phyloP scores from a whole-genome alignment of 2,888 invertebrate genomes.

The Drosophila conformis region DNA sequence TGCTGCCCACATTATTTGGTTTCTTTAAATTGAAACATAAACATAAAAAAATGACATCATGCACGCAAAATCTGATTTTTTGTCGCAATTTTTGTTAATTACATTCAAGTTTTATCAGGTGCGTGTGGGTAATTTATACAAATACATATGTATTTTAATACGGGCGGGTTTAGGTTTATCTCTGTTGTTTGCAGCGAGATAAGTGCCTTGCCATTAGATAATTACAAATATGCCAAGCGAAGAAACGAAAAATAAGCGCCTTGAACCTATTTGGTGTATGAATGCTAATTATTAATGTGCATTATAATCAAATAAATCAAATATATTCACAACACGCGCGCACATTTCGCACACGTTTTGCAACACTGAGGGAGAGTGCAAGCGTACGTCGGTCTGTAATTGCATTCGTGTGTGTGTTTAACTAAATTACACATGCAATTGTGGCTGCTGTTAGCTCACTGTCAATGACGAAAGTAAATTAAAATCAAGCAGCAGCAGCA shows the following conservation, averaged over 20 bases:
- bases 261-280: slow-evolving; percentile 41
- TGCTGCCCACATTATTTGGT: slow-evolving; percentile 66
- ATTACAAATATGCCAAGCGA: slow-evolving; percentile 44
- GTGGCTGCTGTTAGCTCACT: slow-evolving; percentile 28
- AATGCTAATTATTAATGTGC: slow-evolving; percentile 51
- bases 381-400: slow-evolving; percentile 5
- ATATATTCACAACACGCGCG: slow-evolving; percentile 47
- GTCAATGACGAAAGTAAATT: slow-evolving; percentile 34
- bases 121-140: slow-evolving; percentile 35
- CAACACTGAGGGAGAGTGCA: slow-evolving; percentile 50
- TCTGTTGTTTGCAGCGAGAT: slow-evolving; percentile 63
- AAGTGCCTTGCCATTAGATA: slow-evolving; percentile 57
- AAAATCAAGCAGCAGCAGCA: slow-evolving; percentile 43
- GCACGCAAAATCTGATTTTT: slow-evolving; percentile 44
- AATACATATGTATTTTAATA: slow-evolving; percentile 5
- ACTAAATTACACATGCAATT: slow-evolving; percentile 32
- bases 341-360: slow-evolving; percentile 39
- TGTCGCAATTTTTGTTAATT: slow-evolving; percentile 65
- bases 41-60: slow-evolving; percentile 63
- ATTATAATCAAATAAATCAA: slow-evolving; percentile 15
- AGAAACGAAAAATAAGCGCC: slow-evolving; percentile 33
- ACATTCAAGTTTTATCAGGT: slow-evolving; percentile 58
- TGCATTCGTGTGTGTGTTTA: slow-evolving; percentile 8
- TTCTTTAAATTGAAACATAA: slow-evolving; percentile 55
- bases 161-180: slow-evolving; percentile 62